A percentile compares a stretch with the other conserved stretches of the same genome.
These are phyloP conservation scores for Hippocampus zosterae DNA, from an alignment of 2,113 vertebrate species.

Conservation along the genomic window DNA sequence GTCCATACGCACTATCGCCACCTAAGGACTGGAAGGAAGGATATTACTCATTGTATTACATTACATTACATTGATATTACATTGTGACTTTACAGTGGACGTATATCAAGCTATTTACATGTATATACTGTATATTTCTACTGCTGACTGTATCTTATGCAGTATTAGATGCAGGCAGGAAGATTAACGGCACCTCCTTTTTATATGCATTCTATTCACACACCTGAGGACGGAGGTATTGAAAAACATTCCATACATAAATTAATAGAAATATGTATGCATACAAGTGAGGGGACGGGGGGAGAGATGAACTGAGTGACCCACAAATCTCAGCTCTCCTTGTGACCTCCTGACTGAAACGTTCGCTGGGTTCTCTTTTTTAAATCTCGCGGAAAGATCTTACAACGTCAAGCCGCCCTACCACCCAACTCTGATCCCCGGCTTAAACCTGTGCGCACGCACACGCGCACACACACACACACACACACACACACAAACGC, in stretches of 20 bases:
- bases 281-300: neutral
- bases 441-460: conserved; percentile 37
- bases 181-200: neutral
- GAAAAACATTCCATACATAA: neutral
- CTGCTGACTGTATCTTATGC: neutral
- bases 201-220: neutral
- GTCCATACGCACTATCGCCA: neutral
- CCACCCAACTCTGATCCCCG: conserved; percentile 31
- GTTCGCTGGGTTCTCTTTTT: conserved; percentile 11
- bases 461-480: conserved; percentile 12
- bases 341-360: conserved; percentile 14
- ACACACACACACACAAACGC: conserved; percentile 11
- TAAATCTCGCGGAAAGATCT: conserved; percentile 39
- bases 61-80: too few species aligned
- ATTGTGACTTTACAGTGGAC: neutral
- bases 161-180: neutral
- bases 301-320: neutral
- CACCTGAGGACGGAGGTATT: neutral
- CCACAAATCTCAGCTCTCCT: neutral
- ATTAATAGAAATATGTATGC: neutral
- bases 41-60: neutral
- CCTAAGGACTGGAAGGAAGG: neutral
- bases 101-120: too few species aligned
- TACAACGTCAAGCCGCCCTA: conserved; percentile 39
- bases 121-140: too few species aligned